Evolutionary conservation across 2,888 invertebrate species (phyloP).

Genomic region (Brenthis hecate): DNA sequence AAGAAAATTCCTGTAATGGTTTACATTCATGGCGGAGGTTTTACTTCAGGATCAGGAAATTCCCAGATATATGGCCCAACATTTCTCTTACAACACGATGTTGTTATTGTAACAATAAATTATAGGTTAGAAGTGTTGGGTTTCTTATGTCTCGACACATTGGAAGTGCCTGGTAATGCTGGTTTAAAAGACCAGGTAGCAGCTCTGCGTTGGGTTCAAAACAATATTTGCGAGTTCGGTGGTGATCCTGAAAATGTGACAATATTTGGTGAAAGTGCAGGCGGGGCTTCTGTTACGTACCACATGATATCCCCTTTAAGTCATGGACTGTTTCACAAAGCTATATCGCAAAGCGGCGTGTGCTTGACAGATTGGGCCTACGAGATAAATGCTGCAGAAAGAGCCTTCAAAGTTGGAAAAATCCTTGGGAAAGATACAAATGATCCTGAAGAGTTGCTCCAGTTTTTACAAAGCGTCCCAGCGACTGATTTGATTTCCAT

Average conservation of each 20-base stretch:
- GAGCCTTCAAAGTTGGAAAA: slow-evolving; percentile 46
- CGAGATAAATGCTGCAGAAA: slow-evolving; percentile 39
- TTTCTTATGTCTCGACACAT: slow-evolving; percentile 52
- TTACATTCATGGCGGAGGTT: slow-evolving; percentile 63
- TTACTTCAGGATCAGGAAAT: slow-evolving; percentile 20
- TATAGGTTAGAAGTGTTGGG: slow-evolving; percentile 62
- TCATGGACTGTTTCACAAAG: slow-evolving; percentile 56
- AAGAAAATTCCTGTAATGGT: slow-evolving; percentile 61
- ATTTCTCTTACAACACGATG: slow-evolving; percentile 58
- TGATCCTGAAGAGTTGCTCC: slow-evolving; percentile 43
- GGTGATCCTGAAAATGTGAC: slow-evolving; percentile 56
- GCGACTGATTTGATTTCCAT: slow-evolving; percentile 44
- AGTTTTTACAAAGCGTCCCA: slow-evolving; percentile 45
- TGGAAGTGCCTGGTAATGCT: slow-evolving; percentile 60
- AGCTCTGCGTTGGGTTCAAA: slow-evolving; percentile 54
- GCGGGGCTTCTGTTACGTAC: slow-evolving; percentile 56
- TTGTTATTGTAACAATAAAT: slow-evolving; percentile 64
- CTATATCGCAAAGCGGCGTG: slow-evolving; percentile 58
- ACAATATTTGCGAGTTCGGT: slow-evolving; percentile 54
- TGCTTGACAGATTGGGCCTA: slow-evolving; percentile 47
- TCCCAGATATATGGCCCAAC: slow-evolving; percentile 50
- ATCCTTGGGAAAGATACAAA: slow-evolving; percentile 45
- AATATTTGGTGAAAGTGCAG: slow-evolving; percentile 62
- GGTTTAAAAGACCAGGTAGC: slow-evolving; percentile 60
- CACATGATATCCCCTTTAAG: slow-evolving; percentile 62